These are phyloP conservation scores for Cosmia trapezina DNA, from an alignment of 2,888 invertebrate genomes.

Conservation along the genomic window DNA sequence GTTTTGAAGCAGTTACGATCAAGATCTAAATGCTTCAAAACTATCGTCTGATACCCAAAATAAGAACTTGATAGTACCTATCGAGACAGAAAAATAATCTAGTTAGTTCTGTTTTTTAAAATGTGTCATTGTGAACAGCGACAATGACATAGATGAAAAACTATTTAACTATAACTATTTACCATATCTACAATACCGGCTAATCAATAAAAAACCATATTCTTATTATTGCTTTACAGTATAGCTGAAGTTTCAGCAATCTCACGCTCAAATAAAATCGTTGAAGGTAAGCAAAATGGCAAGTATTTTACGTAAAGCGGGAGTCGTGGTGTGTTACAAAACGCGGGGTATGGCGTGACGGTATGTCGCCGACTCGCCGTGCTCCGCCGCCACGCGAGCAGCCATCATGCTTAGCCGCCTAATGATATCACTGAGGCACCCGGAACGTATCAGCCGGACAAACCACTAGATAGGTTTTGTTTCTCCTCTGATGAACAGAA, in stretches of 20 bases:
- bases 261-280: slow-evolving; percentile 32
- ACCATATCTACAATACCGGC: background rate
- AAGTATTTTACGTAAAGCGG: slow-evolving; percentile 50
- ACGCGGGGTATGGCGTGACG: slow-evolving; percentile 68
- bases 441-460: slow-evolving; percentile 3
- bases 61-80: background rate
- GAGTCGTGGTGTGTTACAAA: slow-evolving; percentile 60
- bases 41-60: background rate
- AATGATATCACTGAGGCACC: slow-evolving; percentile 45
- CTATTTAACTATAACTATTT: background rate
- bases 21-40: slow-evolving; percentile 8
- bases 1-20: too few relatives aligned
- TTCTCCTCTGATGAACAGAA: background rate
- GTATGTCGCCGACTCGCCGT: slow-evolving; percentile 66
- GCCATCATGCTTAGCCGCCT: slow-evolving; percentile 35
- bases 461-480: background rate
- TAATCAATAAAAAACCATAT: background rate
- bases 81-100: background rate
- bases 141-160: background rate
- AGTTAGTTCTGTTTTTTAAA: background rate
- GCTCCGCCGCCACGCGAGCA: slow-evolving; percentile 37
- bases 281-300: slow-evolving; percentile 13
- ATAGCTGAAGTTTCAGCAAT: slow-evolving; percentile 21
- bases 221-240: too few relatives aligned
- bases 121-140: background rate